phyloP scores from a whole-genome alignment of 1,140 invertebrate species.

The Brachionus calyciflorus region DNA sequence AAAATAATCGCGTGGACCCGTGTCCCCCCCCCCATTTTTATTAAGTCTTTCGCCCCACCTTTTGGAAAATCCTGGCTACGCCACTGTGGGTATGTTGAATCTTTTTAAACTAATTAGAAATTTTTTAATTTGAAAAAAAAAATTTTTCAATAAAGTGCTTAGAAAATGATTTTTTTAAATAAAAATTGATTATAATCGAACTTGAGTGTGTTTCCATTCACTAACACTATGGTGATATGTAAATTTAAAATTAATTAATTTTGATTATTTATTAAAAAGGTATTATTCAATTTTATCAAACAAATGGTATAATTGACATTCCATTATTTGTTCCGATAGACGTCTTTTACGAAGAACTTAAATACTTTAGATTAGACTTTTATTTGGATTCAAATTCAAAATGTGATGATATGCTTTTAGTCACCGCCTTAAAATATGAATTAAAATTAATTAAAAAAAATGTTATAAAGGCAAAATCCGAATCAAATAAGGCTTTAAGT shows the following conservation, averaged over 20 bases:
- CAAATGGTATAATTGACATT: constrained; percentile 24
- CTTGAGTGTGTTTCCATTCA: neutral
- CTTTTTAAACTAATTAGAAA: too few species aligned
- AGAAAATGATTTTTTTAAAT: too few species aligned
- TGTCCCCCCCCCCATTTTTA: too few species aligned
- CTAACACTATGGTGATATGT: too few species aligned
- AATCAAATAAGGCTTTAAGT: neutral
- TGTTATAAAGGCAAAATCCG: neutral
- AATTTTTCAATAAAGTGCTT: too few species aligned
- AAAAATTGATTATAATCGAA: neutral
- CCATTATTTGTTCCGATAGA: constrained; percentile 24
- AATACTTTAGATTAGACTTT: constrained; percentile 1
- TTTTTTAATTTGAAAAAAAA: too few species aligned
- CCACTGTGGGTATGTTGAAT: too few species aligned
- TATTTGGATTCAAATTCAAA: constrained; percentile 21
- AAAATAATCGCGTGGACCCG: too few species aligned
- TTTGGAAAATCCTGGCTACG: too few species aligned
- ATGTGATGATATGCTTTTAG: constrained; percentile 30
- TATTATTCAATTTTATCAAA: constrained; percentile 36
- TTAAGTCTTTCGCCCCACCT: too few species aligned
- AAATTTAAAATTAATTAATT: neutral
- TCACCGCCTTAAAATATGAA: constrained; percentile 6
- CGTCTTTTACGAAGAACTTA: constrained; percentile 33
- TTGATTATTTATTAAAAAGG: neutral
- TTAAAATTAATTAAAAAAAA: constrained; percentile 17